Evolutionary conservation across 2,888 invertebrate genomes (phyloP).

Genomic region (Salpingus planirostris): DNA sequence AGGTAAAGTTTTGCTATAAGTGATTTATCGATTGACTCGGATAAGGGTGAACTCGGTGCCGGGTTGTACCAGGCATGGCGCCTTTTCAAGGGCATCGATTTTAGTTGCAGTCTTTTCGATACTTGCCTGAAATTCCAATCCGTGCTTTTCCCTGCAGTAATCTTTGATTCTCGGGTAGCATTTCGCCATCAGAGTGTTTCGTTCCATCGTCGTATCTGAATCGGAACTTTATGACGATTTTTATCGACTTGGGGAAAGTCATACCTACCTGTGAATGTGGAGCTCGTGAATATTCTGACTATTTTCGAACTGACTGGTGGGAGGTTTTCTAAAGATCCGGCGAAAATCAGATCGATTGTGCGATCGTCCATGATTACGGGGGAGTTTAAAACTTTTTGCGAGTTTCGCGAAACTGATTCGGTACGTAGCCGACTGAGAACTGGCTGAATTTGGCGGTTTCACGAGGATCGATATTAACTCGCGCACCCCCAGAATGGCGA

Average conservation of each 20-base stretch:
- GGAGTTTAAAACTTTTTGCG: too few relatives aligned
- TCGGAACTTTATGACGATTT: constrained; percentile 10
- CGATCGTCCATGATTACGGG: constrained; percentile 93
- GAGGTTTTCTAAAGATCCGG: constrained; percentile 75
- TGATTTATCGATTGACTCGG: too few relatives aligned
- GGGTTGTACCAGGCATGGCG: constrained; percentile 2
- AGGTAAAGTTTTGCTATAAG: too few relatives aligned
- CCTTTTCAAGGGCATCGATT: too few relatives aligned
- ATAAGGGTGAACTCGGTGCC: too few relatives aligned
- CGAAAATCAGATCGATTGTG: constrained; percentile 83
- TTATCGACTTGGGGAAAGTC: constrained; percentile 3
- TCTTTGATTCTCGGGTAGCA: constrained; percentile 96
- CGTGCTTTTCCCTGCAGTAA: constrained; percentile 94
- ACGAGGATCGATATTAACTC: too few relatives aligned
- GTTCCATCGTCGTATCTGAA: constrained; percentile 91
- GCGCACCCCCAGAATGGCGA: too few relatives aligned
- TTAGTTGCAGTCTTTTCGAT: too few relatives aligned
- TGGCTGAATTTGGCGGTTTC: too few relatives aligned
- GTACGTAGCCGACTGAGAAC: too few relatives aligned
- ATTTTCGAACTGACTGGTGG: constrained; percentile 97
- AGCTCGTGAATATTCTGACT: constrained; percentile 95
- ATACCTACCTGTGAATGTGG: constrained; percentile 87
- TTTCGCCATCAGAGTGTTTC: constrained; percentile 96
- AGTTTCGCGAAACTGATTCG: too few relatives aligned
- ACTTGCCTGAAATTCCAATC: constrained; percentile 90